A percentile compares a stretch with the other conserved stretches of the same genome.
Conservation (phyloP, 2,888 invertebrate species). For the Nesidiocoris tenuis region DNA sequence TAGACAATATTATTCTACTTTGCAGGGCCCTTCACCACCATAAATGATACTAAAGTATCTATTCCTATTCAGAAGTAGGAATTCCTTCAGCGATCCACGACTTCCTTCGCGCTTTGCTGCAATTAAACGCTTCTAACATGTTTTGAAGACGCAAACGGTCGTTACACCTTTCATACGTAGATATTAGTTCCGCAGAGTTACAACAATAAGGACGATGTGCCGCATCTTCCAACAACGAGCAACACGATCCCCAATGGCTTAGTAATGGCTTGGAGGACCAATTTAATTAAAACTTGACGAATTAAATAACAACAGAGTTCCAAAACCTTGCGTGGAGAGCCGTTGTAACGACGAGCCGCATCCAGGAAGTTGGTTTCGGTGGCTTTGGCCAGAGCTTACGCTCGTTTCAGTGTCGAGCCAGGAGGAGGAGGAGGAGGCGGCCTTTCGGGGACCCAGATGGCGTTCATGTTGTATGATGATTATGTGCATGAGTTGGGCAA, state of each 20-base stretch:
- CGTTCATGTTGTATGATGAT: slow-evolving; percentile 19
- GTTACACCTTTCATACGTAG: too few species aligned
- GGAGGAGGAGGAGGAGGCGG: not conserved
- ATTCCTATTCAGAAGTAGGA: too few species aligned
- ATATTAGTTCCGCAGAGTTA: too few species aligned
- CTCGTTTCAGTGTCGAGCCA: not conserved
- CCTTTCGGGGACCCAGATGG: slow-evolving; percentile 9
- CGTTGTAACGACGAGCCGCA: not conserved
- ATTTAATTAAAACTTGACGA: not conserved
- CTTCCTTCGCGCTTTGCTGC: too few species aligned
- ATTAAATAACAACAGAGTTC: not conserved
- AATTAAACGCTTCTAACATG: not conserved
- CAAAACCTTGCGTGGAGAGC: not conserved
- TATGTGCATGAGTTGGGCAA: slow-evolving; percentile 24
- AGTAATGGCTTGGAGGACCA: not conserved
- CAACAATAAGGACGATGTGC: too few species aligned
- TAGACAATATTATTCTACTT: too few species aligned
- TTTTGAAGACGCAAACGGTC: not conserved
- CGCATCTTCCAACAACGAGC: too few species aligned
- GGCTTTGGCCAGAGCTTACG: not conserved
- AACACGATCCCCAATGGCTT: not conserved
- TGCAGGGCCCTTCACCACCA: too few species aligned
- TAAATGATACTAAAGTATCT: too few species aligned
- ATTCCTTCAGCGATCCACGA: too few species aligned
- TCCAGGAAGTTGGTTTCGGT: not conserved